Base-by-base conservation (phyloP, 1,140 invertebrate genomes). In the Lepidotrigona ventralis region DNA sequence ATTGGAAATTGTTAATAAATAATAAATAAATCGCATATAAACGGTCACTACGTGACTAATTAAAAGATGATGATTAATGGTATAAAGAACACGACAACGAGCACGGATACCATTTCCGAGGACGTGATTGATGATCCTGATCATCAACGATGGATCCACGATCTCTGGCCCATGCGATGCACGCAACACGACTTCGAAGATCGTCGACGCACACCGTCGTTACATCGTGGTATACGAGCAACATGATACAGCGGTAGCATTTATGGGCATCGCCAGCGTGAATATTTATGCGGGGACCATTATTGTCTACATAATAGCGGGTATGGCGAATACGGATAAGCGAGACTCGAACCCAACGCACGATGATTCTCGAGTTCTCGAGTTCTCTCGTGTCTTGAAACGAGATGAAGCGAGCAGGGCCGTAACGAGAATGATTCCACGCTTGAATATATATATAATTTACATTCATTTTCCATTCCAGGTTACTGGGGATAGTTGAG, bases 261-360 rank as follows among this genome's bases (percentile, higher is more conserved):
- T 93, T 93, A 93, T 91, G 90, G 89, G 88, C 90, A 90, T 91
- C 86, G 90, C 89, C 90, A 89, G 92, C 90, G 91, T 93, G 93
- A 94, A 94, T 94, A 94, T 94, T 93, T 93, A 94, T 93, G 92
- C 90, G 86, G 84, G 87, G 88, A 91, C 91, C 91, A 92, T 93
- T 92, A 92, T 92, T 90, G 91, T 93, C 92, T 91, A 91, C 92
- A 92, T 93, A 93, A 93, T 93, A 91, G 91, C 88, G 84, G 88
- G 86, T 89, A 90, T 88, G 86, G 78, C 87, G 81, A 86, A 89
- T 81, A 89, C 88, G 89, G 89, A 92, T 86, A 91, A 89, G 89
- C 85, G 86, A 85, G 73, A 29, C 81, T 84, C 74, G 74, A 70
- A 81, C 72, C 77, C 58, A 51, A 60, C 75, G 63, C 66, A 72